Base-by-base conservation (phyloP, 2,113 vertebrate genomes). In the Anarhynchus alexandrinus region DNA sequence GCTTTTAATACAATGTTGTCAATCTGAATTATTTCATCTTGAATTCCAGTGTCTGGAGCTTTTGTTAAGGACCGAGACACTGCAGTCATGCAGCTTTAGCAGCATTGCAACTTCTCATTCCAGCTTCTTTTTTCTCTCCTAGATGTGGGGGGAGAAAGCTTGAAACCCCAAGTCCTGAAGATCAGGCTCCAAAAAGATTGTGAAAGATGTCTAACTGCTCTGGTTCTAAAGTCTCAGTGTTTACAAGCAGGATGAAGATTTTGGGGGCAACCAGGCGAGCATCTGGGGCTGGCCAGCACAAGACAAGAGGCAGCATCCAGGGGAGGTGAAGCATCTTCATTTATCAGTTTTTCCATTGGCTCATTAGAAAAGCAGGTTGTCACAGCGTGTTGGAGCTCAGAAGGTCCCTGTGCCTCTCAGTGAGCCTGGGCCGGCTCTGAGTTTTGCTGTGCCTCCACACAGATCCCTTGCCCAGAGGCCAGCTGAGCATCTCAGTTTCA, bases 1-100 rank as follows among this genome's bases (percentile, higher is more conserved):
- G n/a, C 45, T 94, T 94, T 90, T 90, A 83, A 96, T 91, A 61
- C 22, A 58, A 4, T 58, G 51, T 51, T 51, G 55, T 65, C 66
- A 58, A 55, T 80, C 36, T 71, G 20, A 93, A 74, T 76, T 54
- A 65, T 76, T 93, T 82, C 6, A 91, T 79, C 73, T 85, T 72
- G 43, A 66, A 80, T 93, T 80, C 40, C 47, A 84, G 61, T 8
- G 22, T 72, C 84, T 64, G 57, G 61, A 91, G 36, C 43, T 86
- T 95, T 92, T 76, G 64, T 72, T 85, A 80, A 82, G 47, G 54
- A 76, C 65, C 3, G 6, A 57, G 45, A 49, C 1, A 3, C 66
- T 82, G 69, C 64, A 83, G 38, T 55, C 3, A 2, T 47, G 15
- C n/a, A 84, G 42, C 36, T 71, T 79, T 45, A 88, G 49, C 21